phyloP scores from a whole-genome alignment of 1,140 invertebrate genomes.

The Drosophila gunungcola region DNA sequence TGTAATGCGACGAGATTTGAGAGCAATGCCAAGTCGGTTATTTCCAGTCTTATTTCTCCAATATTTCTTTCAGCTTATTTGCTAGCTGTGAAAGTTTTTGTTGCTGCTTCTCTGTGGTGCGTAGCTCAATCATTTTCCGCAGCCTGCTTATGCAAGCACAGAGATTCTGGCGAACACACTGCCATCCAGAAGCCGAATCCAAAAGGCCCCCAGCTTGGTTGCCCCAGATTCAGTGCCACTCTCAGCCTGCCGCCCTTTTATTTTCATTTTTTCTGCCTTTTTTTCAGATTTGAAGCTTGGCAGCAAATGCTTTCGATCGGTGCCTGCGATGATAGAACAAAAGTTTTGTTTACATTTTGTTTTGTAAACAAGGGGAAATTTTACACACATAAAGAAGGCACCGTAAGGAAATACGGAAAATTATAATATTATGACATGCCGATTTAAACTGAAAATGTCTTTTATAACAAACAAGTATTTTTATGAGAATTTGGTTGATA shows the following conservation, averaged over 20 bases:
- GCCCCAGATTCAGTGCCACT: conserved; percentile 69
- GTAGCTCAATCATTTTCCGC: conserved; percentile 59
- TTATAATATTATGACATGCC: background rate
- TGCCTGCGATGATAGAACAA: conserved; percentile 52
- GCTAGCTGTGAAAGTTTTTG: conserved; percentile 50
- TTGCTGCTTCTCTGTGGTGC: conserved; percentile 55
- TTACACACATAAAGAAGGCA: conserved; percentile 36
- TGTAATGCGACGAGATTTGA: background rate
- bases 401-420: conserved; percentile 6
- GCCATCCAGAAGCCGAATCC: conserved; percentile 31
- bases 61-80: conserved; percentile 41
- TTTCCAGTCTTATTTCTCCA: background rate
- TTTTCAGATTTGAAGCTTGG: conserved; percentile 58
- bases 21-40: conserved; percentile 9
- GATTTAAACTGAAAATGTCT: no score
- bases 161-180: conserved; percentile 12
- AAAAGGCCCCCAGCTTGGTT: conserved; percentile 78
- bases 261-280: conserved; percentile 25
- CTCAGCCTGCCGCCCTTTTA: conserved; percentile 49
- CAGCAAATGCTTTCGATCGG: conserved; percentile 76
- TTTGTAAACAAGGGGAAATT: conserved; percentile 81
- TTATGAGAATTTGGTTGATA: no score
- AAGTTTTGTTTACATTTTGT: conserved; percentile 83
- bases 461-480: no score
- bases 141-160: conserved; percentile 76